Percentiles rank a stretch among this genome's conserved stretches.
Evolutionary conservation across 2,113 vertebrate genomes (phyloP).

Genomic region (Gymnogyps californianus): DNA sequence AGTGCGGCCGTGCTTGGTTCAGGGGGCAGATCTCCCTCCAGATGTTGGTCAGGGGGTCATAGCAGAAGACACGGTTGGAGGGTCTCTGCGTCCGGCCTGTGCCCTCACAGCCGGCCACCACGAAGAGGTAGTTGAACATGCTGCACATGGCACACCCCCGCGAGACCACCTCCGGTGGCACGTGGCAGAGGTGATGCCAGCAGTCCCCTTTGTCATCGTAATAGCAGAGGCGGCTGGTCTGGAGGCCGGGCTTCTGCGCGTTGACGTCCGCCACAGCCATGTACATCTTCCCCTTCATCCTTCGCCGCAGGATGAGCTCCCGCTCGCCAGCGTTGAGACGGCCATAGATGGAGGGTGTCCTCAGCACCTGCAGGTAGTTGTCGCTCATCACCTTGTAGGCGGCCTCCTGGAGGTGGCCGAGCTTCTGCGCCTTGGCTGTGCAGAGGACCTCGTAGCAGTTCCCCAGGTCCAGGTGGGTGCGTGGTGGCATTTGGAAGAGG

Average conservation of each 20-base stretch:
- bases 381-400: conserved; percentile 87
- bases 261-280: conserved; percentile 82
- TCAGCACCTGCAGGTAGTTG: conserved; percentile 89
- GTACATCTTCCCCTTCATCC: conserved; percentile 74
- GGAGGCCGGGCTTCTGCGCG: conserved; percentile 57
- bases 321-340: conserved; percentile 79
- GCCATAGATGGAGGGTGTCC: conserved; percentile 78
- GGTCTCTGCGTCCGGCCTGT: conserved; percentile 56
- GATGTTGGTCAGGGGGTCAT: conserved; percentile 85
- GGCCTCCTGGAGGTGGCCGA: conserved; percentile 69
- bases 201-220: conserved; percentile 79
- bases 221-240: conserved; percentile 76
- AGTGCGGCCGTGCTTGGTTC: conserved; percentile 87
- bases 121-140: conserved; percentile 94
- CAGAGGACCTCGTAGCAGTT: conserved; percentile 85
- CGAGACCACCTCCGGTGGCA: conserved; percentile 84
- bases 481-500: conserved; percentile 50
- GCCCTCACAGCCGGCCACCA: conserved; percentile 84
- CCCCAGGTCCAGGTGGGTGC: conserved; percentile 80
- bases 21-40: conserved; percentile 89
- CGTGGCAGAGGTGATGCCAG: conserved; percentile 77
- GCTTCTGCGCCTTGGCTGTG: conserved; percentile 77
- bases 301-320: conserved; percentile 77
- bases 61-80: conserved; percentile 89
- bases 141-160: conserved; percentile 83